These are phyloP conservation scores for Cossypha caffra DNA, from an alignment of 2,797 vertebrate species.

Conservation along the genomic window DNA sequence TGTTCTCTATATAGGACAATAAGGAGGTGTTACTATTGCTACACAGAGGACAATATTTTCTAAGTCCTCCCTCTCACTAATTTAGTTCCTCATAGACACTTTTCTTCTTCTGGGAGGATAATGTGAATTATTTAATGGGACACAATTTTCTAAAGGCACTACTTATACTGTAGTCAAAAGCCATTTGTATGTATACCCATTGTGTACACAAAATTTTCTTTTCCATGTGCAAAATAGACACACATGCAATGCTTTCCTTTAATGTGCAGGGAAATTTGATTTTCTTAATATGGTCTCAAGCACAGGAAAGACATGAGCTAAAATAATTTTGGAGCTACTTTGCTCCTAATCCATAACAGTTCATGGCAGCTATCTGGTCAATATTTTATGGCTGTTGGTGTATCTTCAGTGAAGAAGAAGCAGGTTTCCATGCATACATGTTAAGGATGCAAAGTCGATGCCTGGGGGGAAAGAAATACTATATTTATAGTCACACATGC, in stretches of 20 bases:
- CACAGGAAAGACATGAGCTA: background rate
- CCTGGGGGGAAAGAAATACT: background rate
- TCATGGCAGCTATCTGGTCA: background rate
- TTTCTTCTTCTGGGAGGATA: background rate
- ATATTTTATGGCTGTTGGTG: background rate
- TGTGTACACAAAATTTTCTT: background rate
- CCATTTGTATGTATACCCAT: background rate
- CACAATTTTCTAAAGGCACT: background rate
- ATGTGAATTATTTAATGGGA: slow-evolving; percentile 18
- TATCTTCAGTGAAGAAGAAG: background rate
- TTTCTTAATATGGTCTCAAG: background rate
- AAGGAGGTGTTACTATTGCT: background rate
- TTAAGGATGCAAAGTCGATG: background rate
- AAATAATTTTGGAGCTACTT: background rate
- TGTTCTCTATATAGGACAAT: background rate
- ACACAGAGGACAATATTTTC: background rate
- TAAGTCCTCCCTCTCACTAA: background rate
- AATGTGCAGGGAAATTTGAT: background rate
- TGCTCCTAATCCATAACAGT: background rate
- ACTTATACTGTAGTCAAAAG: background rate
- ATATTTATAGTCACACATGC: background rate
- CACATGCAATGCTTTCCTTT: background rate
- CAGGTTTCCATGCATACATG: background rate
- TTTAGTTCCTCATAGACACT: background rate
- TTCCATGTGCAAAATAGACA: background rate